Percentiles rank a stretch among this genome's conserved stretches.
phyloP scores from a whole-genome alignment of 2,113 vertebrate species.

The Aythya baeri region DNA sequence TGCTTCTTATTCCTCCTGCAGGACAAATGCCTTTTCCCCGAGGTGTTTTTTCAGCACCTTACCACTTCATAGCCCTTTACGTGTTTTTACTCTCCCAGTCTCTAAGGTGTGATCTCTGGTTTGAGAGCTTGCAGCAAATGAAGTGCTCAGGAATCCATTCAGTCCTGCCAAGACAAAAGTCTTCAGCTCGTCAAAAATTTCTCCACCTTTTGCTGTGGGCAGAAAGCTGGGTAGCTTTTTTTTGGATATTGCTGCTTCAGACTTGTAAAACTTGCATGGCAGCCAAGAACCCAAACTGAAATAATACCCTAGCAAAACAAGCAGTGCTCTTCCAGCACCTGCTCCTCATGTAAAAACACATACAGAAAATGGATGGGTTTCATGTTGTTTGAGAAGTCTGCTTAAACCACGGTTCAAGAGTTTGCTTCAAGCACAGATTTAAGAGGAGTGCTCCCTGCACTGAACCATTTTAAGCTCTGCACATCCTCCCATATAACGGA shows the following conservation, averaged over 20 bases:
- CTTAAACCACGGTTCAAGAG: not conserved
- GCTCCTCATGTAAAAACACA: not conserved
- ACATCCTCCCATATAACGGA: rapidly evolving
- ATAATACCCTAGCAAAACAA: not conserved
- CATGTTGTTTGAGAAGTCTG: not conserved
- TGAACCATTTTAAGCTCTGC: not conserved
- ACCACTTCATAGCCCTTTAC: not conserved
- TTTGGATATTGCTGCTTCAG: not conserved
- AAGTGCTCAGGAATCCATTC: constrained; percentile 43
- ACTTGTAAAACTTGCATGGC: constrained; percentile 28
- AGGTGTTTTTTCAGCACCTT: not conserved
- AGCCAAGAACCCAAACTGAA: not conserved
- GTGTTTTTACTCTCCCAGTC: not conserved
- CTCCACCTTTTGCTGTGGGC: constrained; percentile 1
- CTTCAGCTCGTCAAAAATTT: not conserved
- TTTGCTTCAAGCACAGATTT: not conserved
- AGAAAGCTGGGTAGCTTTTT: not conserved
- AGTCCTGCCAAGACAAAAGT: constrained; percentile 40
- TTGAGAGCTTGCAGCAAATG: constrained; percentile 11
- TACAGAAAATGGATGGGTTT: not conserved
- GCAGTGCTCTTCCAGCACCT: not conserved
- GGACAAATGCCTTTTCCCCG: not conserved
- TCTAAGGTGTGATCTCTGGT: not conserved
- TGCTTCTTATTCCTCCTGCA: not conserved
- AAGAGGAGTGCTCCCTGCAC: not conserved